A percentile compares a stretch with the other conserved stretches of the same genome.
These are phyloP conservation scores for Prietella phreatophila DNA, from an alignment of 2,113 vertebrate species.

Conservation along the genomic window DNA sequence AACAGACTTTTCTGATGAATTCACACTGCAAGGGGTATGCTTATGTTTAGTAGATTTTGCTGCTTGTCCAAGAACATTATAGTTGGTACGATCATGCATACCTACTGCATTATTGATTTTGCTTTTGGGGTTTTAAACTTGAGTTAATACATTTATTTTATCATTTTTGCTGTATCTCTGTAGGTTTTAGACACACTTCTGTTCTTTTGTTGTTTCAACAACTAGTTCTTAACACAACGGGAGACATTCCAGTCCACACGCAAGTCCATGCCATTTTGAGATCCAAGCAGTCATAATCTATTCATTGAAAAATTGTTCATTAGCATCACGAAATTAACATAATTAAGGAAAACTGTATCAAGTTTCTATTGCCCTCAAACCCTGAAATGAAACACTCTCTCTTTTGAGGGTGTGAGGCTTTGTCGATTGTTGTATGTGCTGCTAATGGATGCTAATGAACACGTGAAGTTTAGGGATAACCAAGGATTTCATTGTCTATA, in stretches of 20 bases:
- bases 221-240: not conserved
- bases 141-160: not conserved
- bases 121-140: not conserved
- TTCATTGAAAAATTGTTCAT: not conserved
- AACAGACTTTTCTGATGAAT: not conserved
- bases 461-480: slow-evolving; percentile 47
- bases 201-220: not conserved
- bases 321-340: slow-evolving; percentile 39
- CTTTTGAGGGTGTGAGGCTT: slow-evolving; percentile 46
- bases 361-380: slow-evolving; percentile 29
- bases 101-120: not conserved
- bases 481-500: slow-evolving; percentile 32
- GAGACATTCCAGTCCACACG: not conserved
- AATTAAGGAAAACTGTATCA: slow-evolving; percentile 57
- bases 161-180: too few relatives aligned
- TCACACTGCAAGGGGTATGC: not conserved
- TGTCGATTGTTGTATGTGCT: slow-evolving; percentile 43
- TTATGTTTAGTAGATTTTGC: not conserved
- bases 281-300: not conserved
- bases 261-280: not conserved
- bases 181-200: not conserved
- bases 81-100: not conserved
- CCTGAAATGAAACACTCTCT: slow-evolving; percentile 36
- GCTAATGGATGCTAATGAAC: slow-evolving; percentile 59
- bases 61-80: not conserved